Evolutionary conservation across 1,140 invertebrate species (phyloP).

Genomic region (Drosophila varians): DNA sequence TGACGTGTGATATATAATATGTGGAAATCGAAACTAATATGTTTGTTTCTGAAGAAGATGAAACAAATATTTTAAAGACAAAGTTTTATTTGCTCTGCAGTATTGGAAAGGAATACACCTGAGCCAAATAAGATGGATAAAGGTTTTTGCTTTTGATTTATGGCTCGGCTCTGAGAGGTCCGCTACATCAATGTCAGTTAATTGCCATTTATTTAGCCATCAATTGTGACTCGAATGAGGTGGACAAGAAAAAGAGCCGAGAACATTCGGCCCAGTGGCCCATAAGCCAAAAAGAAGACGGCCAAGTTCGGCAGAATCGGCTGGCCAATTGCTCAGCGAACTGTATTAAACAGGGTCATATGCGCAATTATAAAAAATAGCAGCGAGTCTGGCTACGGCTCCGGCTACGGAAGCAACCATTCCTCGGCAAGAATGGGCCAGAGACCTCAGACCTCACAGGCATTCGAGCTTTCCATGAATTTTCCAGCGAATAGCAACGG

Average conservation of each 20-base stretch:
- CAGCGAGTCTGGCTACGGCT: constrained; percentile 22
- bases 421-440: constrained; percentile 25
- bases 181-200: constrained; percentile 74
- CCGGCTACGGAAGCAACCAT: no score
- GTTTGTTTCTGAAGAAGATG: not conserved
- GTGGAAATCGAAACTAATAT: not conserved
- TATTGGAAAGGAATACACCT: constrained; percentile 30
- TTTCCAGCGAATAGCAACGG: constrained; percentile 22
- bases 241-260: not conserved
- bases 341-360: constrained; percentile 80
- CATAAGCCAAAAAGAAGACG: constrained; percentile 19
- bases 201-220: constrained; percentile 70
- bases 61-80: not conserved
- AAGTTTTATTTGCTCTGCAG: not conserved
- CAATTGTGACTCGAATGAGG: constrained; percentile 53
- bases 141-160: constrained; percentile 59
- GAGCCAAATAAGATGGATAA: constrained; percentile 30
- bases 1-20: not conserved
- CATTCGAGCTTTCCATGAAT: constrained; percentile 53
- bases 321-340: constrained; percentile 65
- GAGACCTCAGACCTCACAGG: constrained; percentile 22
- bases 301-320: constrained; percentile 30
- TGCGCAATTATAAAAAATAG: constrained; percentile 79
- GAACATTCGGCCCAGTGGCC: constrained; percentile 19
- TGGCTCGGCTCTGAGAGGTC: constrained; percentile 41